Evolutionary conservation across 2,888 invertebrate genomes (phyloP), one percentile per base, ranked within the genome.

Genomic region (Drosophila mettleri): DNA sequence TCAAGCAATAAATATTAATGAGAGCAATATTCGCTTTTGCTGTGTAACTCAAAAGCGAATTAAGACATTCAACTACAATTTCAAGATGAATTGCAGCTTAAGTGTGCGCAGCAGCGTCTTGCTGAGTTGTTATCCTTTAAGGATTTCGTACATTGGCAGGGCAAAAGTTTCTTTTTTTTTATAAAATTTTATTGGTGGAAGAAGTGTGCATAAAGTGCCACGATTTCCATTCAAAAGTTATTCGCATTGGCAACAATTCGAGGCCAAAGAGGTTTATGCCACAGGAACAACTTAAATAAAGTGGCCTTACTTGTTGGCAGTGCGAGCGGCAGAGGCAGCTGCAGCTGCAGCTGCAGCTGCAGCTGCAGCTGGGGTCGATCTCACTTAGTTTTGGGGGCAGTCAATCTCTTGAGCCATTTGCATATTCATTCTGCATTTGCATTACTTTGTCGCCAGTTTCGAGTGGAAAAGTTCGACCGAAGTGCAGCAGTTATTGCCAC

Each of bases 391-490:
- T n/a, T 41, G 38, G 31, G 24, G 31, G 22, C 64, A 79, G 78
- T 74, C 69, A 65, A 70, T 78, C 64, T 49, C 46, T 55, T 58
- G 27, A 68, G 64, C 55, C 59, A 72, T 83, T 82, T 87, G 88
- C 83, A 87, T 87, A 87, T 85, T 85, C 80, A 87, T 85, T 85
- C 65, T 59, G 53, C 66, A 60, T 65, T 70, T 67, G 53, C 68
- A 60, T 66, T 74, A 86, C 86, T 88, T 86, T 80, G 86, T 78
- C 78, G 49, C 67, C 68, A 80, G 61, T 84, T 81, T 59, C 9
- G 54, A 69, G 74, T 39, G 33, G 54, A 39, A 66, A 74, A 74
- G 48, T 74, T 77, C 41, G 16, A 29, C 8, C 49, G 10, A 52
- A 62, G 58, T 60, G 76, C 71, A 45, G 46, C 58, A 54, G 69